Evolutionary conservation across 2,113 vertebrate genomes (phyloP), one percentile per base, ranked within the genome.

Genomic region (Orthochromis malagaraziensis): DNA sequence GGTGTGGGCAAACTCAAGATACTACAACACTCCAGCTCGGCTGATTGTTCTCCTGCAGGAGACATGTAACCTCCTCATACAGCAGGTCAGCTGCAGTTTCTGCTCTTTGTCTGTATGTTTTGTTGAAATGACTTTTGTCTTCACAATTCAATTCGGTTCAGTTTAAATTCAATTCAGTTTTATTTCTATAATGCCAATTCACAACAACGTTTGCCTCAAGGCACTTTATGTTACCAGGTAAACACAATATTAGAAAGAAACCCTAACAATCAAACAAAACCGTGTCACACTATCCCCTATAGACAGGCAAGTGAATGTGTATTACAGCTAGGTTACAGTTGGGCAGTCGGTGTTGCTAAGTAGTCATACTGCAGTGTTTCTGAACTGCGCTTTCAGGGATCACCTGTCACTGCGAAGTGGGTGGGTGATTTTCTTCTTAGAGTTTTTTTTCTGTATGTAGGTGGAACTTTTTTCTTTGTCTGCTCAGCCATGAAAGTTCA

Each of bases 31-130:
- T 54, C 97, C 97, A 0, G 53, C 91, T 9, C 93, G 97, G 81
- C 70, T 99, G 13, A 96, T 97, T 0, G 97, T 98, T 80, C 96
- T 99, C 75, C 96, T 99, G 21, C 98, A 97, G 88, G 97, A 98
- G 91, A 96, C 96, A 65, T 98, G 97, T 94, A 98, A 98, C 95
- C 97, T 99, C 8, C 96, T 99, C 89, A 96, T 98, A 11, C 97
- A 98, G 75, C 97, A 98, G 98, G 99, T 99, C 83, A 85, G 33
- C 38, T 35, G 16, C 17, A 26, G 1, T 6, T 54, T 77, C 21
- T 40, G 16, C 21, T 81, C 26, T 26, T 19, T 1, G 13, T 81
- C 38, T 51, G 3, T 33, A 3, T 4, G 0, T 45, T 63, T 60
- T 70, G 38, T 0, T 68, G 33, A 68, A 68, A 68, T 68, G 2